Percentiles rank a stretch among this genome's conserved stretches.
Conservation (phyloP, 2,888 invertebrate genomes). For the Caenorhabditis sp. region DNA sequence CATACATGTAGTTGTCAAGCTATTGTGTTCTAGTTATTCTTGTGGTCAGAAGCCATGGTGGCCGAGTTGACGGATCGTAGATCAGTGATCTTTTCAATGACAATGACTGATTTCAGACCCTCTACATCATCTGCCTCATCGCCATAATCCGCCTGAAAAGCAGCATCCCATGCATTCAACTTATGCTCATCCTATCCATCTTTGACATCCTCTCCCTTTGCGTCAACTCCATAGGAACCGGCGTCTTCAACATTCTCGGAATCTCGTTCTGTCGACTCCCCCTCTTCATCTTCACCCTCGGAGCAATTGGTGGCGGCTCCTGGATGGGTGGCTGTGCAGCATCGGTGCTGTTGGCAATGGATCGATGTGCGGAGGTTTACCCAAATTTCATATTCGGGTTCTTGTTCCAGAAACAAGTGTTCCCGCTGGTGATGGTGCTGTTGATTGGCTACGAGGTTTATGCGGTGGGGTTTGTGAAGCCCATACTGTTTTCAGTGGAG, state of each 20-base stretch:
- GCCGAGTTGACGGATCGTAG: too few relatives aligned
- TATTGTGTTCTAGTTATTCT: too few relatives aligned
- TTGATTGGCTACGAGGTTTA: conserved; percentile 12
- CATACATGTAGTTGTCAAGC: too few relatives aligned
- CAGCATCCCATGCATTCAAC: conserved; percentile 17
- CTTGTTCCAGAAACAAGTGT: conserved; percentile 2
- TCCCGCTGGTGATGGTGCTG: neutral
- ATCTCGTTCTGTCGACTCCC: conserved; percentile 51
- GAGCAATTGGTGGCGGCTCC: conserved; percentile 38
- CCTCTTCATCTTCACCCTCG: conserved; percentile 27
- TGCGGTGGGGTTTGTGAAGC: conserved; percentile 18
- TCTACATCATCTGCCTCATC: conserved; percentile 25
- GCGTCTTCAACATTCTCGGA: conserved; percentile 30
- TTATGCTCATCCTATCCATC: conserved; percentile 43
- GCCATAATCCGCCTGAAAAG: neutral
- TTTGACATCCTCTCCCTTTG: conserved; percentile 38
- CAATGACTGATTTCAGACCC: neutral
- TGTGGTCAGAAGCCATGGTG: too few relatives aligned
- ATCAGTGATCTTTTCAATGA: too few relatives aligned
- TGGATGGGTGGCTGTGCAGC: conserved; percentile 47
- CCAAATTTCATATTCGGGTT: conserved; percentile 13
- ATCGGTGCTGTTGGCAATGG: conserved; percentile 43
- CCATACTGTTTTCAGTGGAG: conserved; percentile 13
- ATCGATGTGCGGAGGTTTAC: conserved; percentile 39
- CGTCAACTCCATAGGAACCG: conserved; percentile 53